Evolutionary conservation across 2,113 vertebrate genomes (phyloP).

Genomic region (Siniperca knerii): DNA sequence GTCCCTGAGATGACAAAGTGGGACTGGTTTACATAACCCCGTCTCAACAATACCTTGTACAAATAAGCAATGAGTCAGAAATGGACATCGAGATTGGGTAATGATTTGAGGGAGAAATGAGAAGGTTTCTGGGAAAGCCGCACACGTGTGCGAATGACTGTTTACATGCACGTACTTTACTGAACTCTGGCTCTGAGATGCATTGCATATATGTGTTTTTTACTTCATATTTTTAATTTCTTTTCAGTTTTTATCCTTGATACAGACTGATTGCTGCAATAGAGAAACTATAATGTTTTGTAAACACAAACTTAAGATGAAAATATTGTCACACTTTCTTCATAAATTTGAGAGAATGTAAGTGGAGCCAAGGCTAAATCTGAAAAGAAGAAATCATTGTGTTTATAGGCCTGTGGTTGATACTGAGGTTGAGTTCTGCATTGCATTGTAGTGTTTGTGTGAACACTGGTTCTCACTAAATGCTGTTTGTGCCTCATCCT

Average conservation of each 20-base stretch:
- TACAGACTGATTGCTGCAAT: neutral
- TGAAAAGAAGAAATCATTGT: conserved; percentile 9
- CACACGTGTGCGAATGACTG: conserved; percentile 45
- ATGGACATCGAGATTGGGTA: conserved; percentile 65
- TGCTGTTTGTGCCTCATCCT: neutral
- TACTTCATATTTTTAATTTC: neutral
- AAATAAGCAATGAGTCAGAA: conserved; percentile 80
- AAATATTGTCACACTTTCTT: conserved; percentile 8
- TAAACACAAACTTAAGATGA: neutral
- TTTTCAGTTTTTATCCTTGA: conserved; percentile 29
- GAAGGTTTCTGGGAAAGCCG: conserved; percentile 56
- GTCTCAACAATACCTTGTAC: conserved; percentile 77
- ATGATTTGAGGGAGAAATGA: conserved; percentile 70
- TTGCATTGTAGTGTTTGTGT: conserved; percentile 3
- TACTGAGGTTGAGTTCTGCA: conserved; percentile 20
- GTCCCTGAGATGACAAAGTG: conserved; percentile 77
- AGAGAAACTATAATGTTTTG: neutral
- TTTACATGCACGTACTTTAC: conserved; percentile 49
- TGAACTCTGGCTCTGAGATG: conserved; percentile 27
- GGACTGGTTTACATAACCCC: conserved; percentile 83
- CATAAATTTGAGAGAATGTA: neutral
- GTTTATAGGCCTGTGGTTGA: conserved; percentile 28
- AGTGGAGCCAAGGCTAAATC: neutral
- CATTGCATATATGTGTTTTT: neutral
- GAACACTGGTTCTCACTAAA: neutral